phyloP scores from a whole-genome alignment of 2,888 invertebrate genomes.

The Drosophila percnosoma region DNA sequence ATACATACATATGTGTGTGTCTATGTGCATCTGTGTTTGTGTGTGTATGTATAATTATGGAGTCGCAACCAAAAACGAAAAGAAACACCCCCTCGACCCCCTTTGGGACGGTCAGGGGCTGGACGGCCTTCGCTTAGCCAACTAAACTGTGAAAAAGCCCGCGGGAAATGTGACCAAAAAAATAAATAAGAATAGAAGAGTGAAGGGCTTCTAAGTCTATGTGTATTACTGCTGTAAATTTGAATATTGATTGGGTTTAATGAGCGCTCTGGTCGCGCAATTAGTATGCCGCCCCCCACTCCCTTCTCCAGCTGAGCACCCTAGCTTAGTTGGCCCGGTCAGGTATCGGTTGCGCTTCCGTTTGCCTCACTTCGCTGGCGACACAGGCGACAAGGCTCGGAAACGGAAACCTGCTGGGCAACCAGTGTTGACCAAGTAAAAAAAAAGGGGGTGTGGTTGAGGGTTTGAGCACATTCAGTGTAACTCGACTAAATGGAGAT shows the following conservation, averaged over 20 bases:
- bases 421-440: conserved; percentile 18
- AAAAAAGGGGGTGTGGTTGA: neutral
- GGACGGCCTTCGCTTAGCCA: conserved; percentile 61
- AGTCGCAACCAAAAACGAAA: conserved; percentile 57
- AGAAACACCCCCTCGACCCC: neutral
- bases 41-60: conserved; percentile 69
- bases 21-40: neutral
- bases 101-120: conserved; percentile 30
- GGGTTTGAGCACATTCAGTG: neutral
- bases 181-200: neutral
- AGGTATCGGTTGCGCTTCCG: conserved; percentile 43
- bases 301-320: neutral
- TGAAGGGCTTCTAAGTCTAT: conserved; percentile 1
- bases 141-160: conserved; percentile 78
- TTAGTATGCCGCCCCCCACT: conserved; percentile 41
- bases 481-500: conserved; percentile 7
- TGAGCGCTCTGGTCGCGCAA: conserved; percentile 69
- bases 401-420: conserved; percentile 8
- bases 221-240: conserved; percentile 46
- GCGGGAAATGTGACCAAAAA: conserved; percentile 17
- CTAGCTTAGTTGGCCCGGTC: neutral
- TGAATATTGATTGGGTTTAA: conserved; percentile 77
- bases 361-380: conserved; percentile 7
- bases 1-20: neutral
- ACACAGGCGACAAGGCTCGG: conserved; percentile 1